A percentile compares a stretch with the other conserved stretches of the same genome.
Conservation (phyloP, 64 coral and sea anemone species). For the Pocillopora verrucosa region DNA sequence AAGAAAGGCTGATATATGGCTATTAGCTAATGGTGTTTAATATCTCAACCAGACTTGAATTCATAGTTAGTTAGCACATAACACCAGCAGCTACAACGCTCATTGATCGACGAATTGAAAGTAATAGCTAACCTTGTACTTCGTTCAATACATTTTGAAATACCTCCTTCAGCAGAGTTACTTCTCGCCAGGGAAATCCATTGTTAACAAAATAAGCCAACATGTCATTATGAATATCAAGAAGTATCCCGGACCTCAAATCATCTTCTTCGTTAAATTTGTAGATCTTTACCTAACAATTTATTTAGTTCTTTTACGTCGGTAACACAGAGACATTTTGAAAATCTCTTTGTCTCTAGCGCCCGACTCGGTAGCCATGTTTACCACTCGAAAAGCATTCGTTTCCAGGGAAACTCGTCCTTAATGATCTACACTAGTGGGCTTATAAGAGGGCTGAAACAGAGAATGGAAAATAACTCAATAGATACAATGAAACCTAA, state of each 20-base stretch:
- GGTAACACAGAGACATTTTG: slow-evolving; percentile 49
- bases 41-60: too few relatives aligned
- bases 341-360: not conserved
- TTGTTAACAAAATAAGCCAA: slow-evolving; percentile 53
- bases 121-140: slow-evolving; percentile 11
- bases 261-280: slow-evolving; percentile 85
- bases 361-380: not conserved
- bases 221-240: slow-evolving; percentile 66
- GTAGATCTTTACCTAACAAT: slow-evolving; percentile 47
- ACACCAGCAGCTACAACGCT: too few relatives aligned
- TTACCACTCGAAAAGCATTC: too few relatives aligned
- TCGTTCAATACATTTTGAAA: not conserved
- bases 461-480: too few relatives aligned
- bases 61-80: too few relatives aligned
- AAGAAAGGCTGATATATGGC: too few relatives aligned
- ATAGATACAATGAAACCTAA: too few relatives aligned
- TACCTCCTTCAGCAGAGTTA: slow-evolving; percentile 57
- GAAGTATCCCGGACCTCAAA: slow-evolving; percentile 64
- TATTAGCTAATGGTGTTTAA: too few relatives aligned
- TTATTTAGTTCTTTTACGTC: slow-evolving; percentile 50
- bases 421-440: too few relatives aligned
- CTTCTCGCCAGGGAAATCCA: slow-evolving; percentile 73
- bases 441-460: too few relatives aligned
- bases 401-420: too few relatives aligned
- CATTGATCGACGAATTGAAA: too few relatives aligned